A percentile compares a stretch with the other conserved stretches of the same genome.
Conservation (phyloP, 64 coral and sea anemone species). For the Montipora cactus region DNA sequence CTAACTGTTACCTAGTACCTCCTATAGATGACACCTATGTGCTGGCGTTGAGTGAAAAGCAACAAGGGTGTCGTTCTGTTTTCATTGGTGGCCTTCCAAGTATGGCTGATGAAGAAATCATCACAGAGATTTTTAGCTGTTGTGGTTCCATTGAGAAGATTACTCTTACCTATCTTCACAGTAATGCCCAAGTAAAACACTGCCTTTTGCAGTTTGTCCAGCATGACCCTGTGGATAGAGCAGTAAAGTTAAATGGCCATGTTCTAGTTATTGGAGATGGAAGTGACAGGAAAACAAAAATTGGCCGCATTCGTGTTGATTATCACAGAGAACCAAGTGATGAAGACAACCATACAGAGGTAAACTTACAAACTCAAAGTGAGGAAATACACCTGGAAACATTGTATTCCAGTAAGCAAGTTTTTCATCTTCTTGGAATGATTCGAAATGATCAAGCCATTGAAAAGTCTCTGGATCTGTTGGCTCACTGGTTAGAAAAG, state of each 20-base stretch:
- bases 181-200: conserved; percentile 24
- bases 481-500: conserved; percentile 81
- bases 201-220: conserved; percentile 64
- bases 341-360: conserved; percentile 30
- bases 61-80: conserved; percentile 74
- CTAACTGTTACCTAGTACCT: conserved; percentile 73
- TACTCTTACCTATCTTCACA: conserved; percentile 43
- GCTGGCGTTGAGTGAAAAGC: conserved; percentile 61
- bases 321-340: conserved; percentile 67
- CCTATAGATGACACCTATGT: conserved; percentile 60
- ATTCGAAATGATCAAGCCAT: conserved; percentile 74
- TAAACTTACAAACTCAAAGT: conserved; percentile 12
- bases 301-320: conserved; percentile 75
- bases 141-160: conserved; percentile 79
- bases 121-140: conserved; percentile 76
- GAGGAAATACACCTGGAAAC: conserved; percentile 34
- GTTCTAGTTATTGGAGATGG: conserved; percentile 67
- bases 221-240: conserved; percentile 74
- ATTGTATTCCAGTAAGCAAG: conserved; percentile 52
- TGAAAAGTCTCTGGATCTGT: conserved; percentile 54
- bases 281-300: conserved; percentile 39
- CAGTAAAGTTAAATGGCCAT: conserved; percentile 77
- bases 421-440: conserved; percentile 67
- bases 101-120: conserved; percentile 76
- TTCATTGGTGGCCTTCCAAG: conserved; percentile 76